These are phyloP conservation scores for Diplogasteroides magnus DNA, from an alignment of 1,140 invertebrate species.

Conservation along the genomic window DNA sequence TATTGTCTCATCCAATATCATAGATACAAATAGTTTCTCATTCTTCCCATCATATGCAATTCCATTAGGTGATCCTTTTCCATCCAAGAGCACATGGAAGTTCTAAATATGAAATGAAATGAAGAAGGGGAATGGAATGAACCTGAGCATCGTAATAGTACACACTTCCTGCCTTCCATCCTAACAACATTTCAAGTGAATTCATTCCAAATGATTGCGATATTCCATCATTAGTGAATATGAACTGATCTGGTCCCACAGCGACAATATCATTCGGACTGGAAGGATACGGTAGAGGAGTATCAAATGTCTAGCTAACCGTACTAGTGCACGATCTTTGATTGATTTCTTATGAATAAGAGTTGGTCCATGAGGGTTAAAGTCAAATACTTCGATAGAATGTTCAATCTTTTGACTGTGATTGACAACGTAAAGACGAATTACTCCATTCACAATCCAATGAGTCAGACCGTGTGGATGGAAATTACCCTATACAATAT, in stretches of 20 bases:
- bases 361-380: background rate
- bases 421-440: constrained; percentile 3
- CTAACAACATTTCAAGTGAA: background rate
- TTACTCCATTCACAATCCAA: constrained; percentile 9
- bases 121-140: background rate
- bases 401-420: constrained; percentile 7
- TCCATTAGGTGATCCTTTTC: constrained; percentile 7
- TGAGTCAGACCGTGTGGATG: constrained; percentile 23
- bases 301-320: background rate
- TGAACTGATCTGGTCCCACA: constrained; percentile 2
- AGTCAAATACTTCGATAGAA: constrained; percentile 19
- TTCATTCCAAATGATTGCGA: background rate
- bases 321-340: constrained; percentile 1
- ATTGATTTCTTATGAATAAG: constrained; percentile 10
- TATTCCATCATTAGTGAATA: constrained; percentile 11
- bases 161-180: constrained; percentile 11
- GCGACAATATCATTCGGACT: constrained; percentile 12
- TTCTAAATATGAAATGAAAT: background rate
- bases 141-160: constrained; percentile 5
- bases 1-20: background rate
- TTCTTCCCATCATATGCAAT: background rate
- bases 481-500: constrained; percentile 10
- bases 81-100: background rate
- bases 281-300: background rate
- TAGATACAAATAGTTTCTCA: constrained; percentile 5